Base-by-base conservation (phyloP, 2,888 invertebrate species). In the Dolichomitus sp. region DNA sequence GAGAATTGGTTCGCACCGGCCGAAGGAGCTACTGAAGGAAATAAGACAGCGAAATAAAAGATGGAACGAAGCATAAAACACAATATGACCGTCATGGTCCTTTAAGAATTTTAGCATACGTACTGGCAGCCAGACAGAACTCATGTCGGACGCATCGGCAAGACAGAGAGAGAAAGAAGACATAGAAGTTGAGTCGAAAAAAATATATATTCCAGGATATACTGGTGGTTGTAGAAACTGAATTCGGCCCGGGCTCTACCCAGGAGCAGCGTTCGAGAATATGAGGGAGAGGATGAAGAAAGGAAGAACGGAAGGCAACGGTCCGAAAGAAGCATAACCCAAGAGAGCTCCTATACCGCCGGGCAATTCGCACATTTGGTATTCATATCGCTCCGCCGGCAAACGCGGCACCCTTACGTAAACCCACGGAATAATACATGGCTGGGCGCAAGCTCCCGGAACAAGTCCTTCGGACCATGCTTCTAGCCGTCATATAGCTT, bases 331-430 rank as follows among this genome's bases (percentile, higher is more conserved):
- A 37, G 57, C 59, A 45, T 54, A 79, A 42, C 65, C 61, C 6
- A 63, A 52, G 5, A 23, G 4, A 27, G 30, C 54, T 27, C 37
- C 17, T 30, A 30, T 57, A 12, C 66, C 33, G 11, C 30, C 17
- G 54, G 68, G 63, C 73, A 45, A 72, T 63, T 77, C 48, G 63
- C 75, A 27, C 81, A 89, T 90, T 90, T 89, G 89, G 87, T 90
- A 90, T 90, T 90, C 90, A 90, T 90, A 88, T 88, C 86, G 87
- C 81, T 86, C 70, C 81, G 84, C 78, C 83, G 84, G 87, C 86
- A 87, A 88, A 87, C 88, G 82, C 87, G 73, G 61, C 54, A 81
- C 81, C 85, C 89, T 89, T 82, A 86, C 87, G 87, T 85, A 83
- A 81, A 82, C 87, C 85, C 84, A 81, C 61, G 81, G 87, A 87